These are phyloP conservation scores for Pararge aegeria DNA, from an alignment of 1,140 invertebrate genomes.

Conservation along the genomic window DNA sequence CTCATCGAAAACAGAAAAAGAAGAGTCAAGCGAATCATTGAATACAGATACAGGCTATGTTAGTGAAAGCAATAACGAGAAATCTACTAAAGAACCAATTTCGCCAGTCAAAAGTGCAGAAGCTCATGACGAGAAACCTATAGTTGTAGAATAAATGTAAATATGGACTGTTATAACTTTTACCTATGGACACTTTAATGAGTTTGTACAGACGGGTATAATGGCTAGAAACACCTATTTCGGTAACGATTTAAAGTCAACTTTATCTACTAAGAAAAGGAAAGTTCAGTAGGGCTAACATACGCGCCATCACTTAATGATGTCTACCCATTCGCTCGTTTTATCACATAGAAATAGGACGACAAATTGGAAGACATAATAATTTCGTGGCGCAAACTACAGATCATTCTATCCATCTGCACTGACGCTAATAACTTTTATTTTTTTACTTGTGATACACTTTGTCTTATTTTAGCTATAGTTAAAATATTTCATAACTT, in stretches of 20 bases:
- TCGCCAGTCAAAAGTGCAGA: slow-evolving; percentile 14
- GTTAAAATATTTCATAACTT: not conserved
- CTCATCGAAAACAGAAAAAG: slow-evolving; percentile 35
- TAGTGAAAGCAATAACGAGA: slow-evolving; percentile 20
- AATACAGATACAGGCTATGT: slow-evolving; percentile 40
- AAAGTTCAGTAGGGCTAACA: too few species aligned
- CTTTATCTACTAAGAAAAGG: too few species aligned
- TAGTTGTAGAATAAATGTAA: slow-evolving; percentile 6
- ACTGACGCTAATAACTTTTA: not conserved
- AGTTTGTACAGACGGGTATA: too few species aligned
- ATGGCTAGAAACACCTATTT: too few species aligned
- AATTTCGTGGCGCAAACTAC: too few species aligned
- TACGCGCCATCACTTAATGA: too few species aligned
- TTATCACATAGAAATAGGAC: too few species aligned
- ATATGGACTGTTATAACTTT: not conserved
- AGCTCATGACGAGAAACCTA: slow-evolving; percentile 1
- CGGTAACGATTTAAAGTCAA: too few species aligned
- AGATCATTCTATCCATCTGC: too few species aligned
- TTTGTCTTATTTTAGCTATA: not conserved
- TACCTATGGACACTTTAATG: too few species aligned
- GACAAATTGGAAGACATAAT: too few species aligned
- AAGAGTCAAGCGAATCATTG: slow-evolving; percentile 45
- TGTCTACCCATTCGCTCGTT: too few species aligned
- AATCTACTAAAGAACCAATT: slow-evolving; percentile 2
- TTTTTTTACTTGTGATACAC: slow-evolving; percentile 6